phyloP scores from a whole-genome alignment of 2,888 invertebrate species.

The Cheiracanthium punctorium region DNA sequence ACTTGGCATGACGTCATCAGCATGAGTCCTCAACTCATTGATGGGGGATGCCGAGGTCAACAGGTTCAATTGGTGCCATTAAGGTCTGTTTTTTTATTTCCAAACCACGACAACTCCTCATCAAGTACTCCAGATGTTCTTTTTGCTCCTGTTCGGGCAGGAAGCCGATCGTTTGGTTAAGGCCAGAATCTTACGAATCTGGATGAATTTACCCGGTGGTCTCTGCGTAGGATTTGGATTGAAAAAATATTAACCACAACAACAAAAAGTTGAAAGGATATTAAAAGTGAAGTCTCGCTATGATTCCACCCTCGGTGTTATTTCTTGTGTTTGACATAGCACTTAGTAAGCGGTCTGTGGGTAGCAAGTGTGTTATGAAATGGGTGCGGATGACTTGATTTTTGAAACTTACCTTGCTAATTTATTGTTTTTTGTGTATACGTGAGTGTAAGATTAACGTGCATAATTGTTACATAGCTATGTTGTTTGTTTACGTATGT shows the following conservation, averaged over 20 bases:
- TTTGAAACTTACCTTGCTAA: too few relatives aligned
- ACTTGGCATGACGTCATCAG: constrained; percentile 22
- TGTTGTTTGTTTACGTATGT: too few relatives aligned
- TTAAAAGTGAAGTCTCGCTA: too few relatives aligned
- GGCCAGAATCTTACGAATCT: not conserved
- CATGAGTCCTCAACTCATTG: constrained; percentile 32
- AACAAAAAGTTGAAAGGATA: too few relatives aligned
- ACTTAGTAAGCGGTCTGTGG: not conserved
- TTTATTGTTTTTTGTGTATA: too few relatives aligned
- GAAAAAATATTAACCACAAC: not conserved
- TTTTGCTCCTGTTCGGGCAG: not conserved
- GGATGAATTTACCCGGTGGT: not conserved
- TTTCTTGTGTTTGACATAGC: too few relatives aligned
- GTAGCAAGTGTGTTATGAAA: not conserved
- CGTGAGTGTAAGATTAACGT: too few relatives aligned
- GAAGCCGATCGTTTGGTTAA: not conserved
- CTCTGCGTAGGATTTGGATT: not conserved
- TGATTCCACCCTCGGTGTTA: too few relatives aligned
- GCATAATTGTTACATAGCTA: too few relatives aligned
- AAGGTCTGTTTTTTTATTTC: constrained; percentile 5
- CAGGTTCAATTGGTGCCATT: constrained; percentile 43
- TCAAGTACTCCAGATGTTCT: constrained; percentile 10
- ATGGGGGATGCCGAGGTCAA: constrained; percentile 37
- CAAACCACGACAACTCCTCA: not conserved
- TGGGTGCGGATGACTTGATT: not conserved